phyloP scores from a whole-genome alignment of 2,113 vertebrate species.

The Malurus cyaneus region DNA sequence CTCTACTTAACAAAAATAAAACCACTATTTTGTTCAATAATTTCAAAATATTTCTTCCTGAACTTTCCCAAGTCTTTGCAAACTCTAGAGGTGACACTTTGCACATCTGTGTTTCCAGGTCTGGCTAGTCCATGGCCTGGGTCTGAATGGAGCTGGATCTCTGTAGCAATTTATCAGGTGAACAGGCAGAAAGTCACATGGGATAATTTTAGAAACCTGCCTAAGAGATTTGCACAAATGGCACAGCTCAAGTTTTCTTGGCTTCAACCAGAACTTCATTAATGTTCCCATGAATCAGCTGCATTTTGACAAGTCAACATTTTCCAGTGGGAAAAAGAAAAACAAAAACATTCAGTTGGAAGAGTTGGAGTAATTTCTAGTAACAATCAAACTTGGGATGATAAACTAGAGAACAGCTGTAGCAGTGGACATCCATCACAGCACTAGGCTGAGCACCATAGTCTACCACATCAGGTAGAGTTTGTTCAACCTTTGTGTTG shows the following conservation, averaged over 20 bases:
- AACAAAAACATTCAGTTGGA: neutral
- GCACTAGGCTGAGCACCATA: fast-evolving
- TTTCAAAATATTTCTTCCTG: neutral
- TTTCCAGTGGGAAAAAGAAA: constrained; percentile 42
- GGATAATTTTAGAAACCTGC: constrained; percentile 8
- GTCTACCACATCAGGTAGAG: neutral
- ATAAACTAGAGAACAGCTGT: neutral
- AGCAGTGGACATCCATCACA: neutral
- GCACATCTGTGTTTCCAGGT: neutral
- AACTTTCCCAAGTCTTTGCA: neutral
- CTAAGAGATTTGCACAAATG: neutral
- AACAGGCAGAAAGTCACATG: neutral
- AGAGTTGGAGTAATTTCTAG: neutral
- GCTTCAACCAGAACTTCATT: neutral
- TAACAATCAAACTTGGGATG: neutral
- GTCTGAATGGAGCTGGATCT: neutral
- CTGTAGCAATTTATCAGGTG: neutral
- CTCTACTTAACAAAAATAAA: neutral
- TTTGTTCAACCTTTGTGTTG: neutral
- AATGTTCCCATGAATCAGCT: constrained; percentile 13
- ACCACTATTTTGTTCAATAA: neutral
- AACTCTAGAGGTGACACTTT: neutral
- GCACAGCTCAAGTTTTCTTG: neutral
- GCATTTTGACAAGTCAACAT: constrained; percentile 27
- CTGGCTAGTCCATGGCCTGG: neutral